These are phyloP conservation scores for Etia nguti DNA, from an alignment of 2,113 vertebrate species.

Conservation along the genomic window DNA sequence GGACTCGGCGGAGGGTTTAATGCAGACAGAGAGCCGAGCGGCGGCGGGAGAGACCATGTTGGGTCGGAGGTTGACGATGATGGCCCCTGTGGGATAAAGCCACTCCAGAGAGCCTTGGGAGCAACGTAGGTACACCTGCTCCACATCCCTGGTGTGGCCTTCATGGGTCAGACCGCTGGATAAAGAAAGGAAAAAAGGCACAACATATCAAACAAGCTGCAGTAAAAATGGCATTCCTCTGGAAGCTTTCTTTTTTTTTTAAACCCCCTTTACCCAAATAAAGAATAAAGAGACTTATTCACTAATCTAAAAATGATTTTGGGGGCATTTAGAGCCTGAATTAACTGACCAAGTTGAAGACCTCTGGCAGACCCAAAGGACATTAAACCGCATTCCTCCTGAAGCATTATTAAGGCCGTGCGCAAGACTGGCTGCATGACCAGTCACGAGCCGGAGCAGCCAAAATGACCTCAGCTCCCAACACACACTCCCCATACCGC, in stretches of 20 bases:
- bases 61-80: slow-evolving; percentile 93
- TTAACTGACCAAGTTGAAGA: slow-evolving; percentile 32
- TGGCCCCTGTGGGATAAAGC: slow-evolving; percentile 94
- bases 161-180: slow-evolving; percentile 90
- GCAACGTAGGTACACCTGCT: slow-evolving; percentile 97
- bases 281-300: slow-evolving; percentile 11
- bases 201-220: neutral
- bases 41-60: slow-evolving; percentile 79
- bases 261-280: neutral
- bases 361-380: slow-evolving; percentile 23
- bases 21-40: slow-evolving; percentile 86
- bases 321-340: neutral
- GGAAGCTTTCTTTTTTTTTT: neutral
- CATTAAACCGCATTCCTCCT: slow-evolving; percentile 54
- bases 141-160: slow-evolving; percentile 89
- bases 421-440: slow-evolving; percentile 70
- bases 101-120: slow-evolving; percentile 89
- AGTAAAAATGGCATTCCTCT: neutral
- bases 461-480: slow-evolving; percentile 51
- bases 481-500: slow-evolving; percentile 40
- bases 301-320: slow-evolving; percentile 8
- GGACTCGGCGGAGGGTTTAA: slow-evolving; percentile 85
- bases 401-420: slow-evolving; percentile 58
- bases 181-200: neutral
- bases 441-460: slow-evolving; percentile 65